Evolutionary conservation across 2,797 vertebrate genomes (phyloP).

Genomic region (Sitta carolinensis): DNA sequence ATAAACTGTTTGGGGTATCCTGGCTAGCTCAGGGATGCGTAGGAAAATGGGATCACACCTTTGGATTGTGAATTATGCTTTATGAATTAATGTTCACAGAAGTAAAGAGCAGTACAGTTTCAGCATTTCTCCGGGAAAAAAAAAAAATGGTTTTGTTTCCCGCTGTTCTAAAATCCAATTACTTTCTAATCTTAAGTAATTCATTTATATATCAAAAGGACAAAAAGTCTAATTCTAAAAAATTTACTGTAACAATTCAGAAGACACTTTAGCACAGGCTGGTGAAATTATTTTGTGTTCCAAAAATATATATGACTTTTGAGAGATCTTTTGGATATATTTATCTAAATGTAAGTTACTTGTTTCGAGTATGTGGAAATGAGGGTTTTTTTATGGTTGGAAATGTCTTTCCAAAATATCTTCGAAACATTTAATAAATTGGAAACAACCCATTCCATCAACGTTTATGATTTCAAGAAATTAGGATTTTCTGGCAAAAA

Average conservation of each 20-base stretch:
- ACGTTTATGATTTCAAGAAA: background rate
- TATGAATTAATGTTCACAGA: background rate
- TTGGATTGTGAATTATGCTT: background rate
- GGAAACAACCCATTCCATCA: background rate
- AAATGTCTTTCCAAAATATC: background rate
- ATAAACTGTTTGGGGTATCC: background rate
- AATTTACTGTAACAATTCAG: background rate
- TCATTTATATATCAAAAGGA: background rate
- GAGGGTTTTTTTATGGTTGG: background rate
- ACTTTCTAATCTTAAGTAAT: background rate
- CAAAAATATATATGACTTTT: background rate
- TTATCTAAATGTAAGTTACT: background rate
- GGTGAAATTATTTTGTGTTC: background rate
- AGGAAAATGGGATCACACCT: background rate
- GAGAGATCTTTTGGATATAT: background rate
- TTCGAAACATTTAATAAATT: background rate
- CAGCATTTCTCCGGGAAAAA: background rate
- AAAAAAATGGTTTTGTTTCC: background rate
- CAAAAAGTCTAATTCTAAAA: background rate
- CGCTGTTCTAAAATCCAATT: background rate
- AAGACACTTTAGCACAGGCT: background rate
- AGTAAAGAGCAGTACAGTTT: background rate
- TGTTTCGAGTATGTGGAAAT: background rate
- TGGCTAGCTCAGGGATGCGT: background rate
- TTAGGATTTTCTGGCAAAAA: conserved; percentile 28